Evolutionary conservation across 1,140 invertebrate species (phyloP), one percentile per base, ranked within the genome.

Genomic region (Maniola jurtina): DNA sequence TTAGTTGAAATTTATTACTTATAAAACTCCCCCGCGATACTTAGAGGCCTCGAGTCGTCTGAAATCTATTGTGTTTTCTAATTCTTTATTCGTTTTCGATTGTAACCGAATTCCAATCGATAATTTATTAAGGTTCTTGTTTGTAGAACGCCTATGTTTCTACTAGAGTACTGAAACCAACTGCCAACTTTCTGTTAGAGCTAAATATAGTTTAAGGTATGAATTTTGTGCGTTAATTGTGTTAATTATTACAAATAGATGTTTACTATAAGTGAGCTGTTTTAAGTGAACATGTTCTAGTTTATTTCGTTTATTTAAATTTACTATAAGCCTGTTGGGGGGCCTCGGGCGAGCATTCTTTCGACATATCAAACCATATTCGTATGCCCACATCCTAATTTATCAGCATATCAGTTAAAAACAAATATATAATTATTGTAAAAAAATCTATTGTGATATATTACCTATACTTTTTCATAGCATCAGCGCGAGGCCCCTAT

Each of bases 221-320:
- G 80, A 77, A 77, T 82, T 81, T 84, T 80, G 80, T 83, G 84
- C 74, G 84, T 86, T 85, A 76, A 77, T 86, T 86, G 81, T 86
- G 84, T 89, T 89, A 84, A 86, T 88, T 73, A 83, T 57, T 38
- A 82, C 52, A 77, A 80, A 81, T 87, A 86, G 74, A 86, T 82
- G 78, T 87, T 84, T 86, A 83, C 76, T 81, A 65, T 87, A 86
- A 86, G 86, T 80, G 80, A 86, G 77, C 76, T 80, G 81, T 81
- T 80, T 73, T 81, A 86, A 79, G 78, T 82, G 84, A 72, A 82
- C 80, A 81, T 74, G 73, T 80, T 86, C 81, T 89, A 90, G 84
- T 80, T 90, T 86, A 86, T 87, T 88, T 82, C 69, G 77, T 85
- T 88, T 88, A 88, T 90, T 90, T 86, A 86, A 89, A 82, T 79